A percentile compares a stretch with the other conserved stretches of the same genome.
These are phyloP conservation scores for Cephalotes varians DNA, from an alignment of 2,888 invertebrate species.

Conservation along the genomic window DNA sequence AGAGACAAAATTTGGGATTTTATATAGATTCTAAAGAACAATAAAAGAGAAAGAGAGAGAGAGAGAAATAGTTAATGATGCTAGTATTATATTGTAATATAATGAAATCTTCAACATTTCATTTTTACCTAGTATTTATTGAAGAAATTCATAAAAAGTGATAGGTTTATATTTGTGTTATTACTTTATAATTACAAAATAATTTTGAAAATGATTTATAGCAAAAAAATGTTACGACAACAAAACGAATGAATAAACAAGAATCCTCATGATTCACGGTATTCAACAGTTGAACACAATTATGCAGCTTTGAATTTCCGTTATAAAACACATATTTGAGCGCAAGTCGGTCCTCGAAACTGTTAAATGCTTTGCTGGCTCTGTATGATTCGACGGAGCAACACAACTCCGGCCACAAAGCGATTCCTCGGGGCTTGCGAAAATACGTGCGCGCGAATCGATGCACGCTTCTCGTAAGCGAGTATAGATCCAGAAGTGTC, in stretches of 20 bases:
- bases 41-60: no score
- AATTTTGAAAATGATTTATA: background rate
- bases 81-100: background rate
- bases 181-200: no score
- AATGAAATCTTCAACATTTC: background rate
- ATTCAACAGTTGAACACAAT: background rate
- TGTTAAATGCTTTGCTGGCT: conserved; percentile 13
- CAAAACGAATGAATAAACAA: background rate
- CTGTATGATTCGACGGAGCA: conserved; percentile 16
- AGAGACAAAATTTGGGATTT: background rate
- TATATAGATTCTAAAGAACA: no score
- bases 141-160: background rate
- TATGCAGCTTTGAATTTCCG: background rate
- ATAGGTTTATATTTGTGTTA: background rate
- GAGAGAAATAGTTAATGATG: background rate
- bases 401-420: conserved; percentile 1
- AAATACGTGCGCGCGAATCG: conserved; percentile 28
- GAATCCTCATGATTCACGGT: background rate
- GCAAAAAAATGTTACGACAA: background rate
- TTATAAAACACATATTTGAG: conserved; percentile 30
- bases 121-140: background rate
- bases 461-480: background rate
- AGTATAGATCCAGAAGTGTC: background rate
- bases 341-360: conserved; percentile 27
- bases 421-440: conserved; percentile 19